Evolutionary conservation across 2,797 vertebrate species (phyloP), one percentile per base, ranked within the genome.

Genomic region (Naso thynnoides): DNA sequence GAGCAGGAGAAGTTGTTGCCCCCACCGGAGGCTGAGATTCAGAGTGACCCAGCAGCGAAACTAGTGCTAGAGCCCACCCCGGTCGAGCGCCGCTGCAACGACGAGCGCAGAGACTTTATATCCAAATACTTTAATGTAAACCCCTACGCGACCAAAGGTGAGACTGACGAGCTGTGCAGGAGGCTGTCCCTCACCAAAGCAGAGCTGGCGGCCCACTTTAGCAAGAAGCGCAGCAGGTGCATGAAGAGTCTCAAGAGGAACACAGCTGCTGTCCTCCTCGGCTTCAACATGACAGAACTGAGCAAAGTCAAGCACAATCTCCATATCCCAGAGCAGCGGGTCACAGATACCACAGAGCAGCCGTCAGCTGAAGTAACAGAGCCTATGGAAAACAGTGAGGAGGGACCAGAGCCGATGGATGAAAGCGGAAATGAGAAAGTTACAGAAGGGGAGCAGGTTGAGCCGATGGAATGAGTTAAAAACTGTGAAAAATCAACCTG

Each of bases 281-380:
- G 98, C 63, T 99, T 99, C 90, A 96, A 95, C 89, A 97, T 99
- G 97, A 91, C 91, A 0, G 95, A 97, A 86, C 72, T 99, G 76
- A 95, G 90, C 84, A 96, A 95, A 70, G 66, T 99, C 16, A 96
- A 96, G 88, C 98, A 99, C 86, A 93, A 88, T 67, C 90, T 81
- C 18, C 19, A 80, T 29, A 84, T 91, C 47, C 91, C 89, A 62
- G 92, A 94, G 54, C 86, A 80, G 52, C 62, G 70, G 54, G 47
- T 86, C 0, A 29, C 55, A 0, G 89, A 91, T 0, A 3, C 49
- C 1, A 1, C 77, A 70, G 92, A 93, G 56, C 81, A 79, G 14
- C 69, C 47, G 41, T 27, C 83, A 0, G 6, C 16, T 0, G 26
- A 67, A 21, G 4, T 45, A 2, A 23, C 54, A 0, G 81, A 86